A percentile compares a stretch with the other conserved stretches of the same genome.
phyloP scores from a whole-genome alignment of 2,797 vertebrate species.

The Cuculus canorus region DNA sequence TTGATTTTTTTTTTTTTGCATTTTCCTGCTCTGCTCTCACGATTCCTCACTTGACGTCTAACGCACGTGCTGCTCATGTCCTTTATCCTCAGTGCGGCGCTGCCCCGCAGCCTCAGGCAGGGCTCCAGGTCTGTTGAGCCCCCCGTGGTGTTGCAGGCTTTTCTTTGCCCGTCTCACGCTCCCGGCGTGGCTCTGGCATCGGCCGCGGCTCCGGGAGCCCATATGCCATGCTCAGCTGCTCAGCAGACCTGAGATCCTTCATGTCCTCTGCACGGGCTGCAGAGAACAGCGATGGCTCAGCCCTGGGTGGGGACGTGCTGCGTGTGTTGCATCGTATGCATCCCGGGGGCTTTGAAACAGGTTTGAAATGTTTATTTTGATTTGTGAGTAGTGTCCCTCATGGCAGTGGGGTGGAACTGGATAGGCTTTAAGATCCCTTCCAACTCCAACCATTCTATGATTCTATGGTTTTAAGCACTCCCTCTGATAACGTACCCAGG shows the following conservation, averaged over 20 bases:
- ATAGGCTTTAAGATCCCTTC: too few species aligned
- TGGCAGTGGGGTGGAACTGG: too few species aligned
- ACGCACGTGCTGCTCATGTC: accelerated
- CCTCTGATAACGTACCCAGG: too few species aligned
- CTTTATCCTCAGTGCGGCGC: accelerated
- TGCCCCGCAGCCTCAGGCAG: not conserved
- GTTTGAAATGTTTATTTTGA: too few species aligned
- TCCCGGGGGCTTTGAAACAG: too few species aligned
- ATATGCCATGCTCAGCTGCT: constrained; percentile 34
- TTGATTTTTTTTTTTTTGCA: too few species aligned
- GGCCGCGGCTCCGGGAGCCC: not conserved
- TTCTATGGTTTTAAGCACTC: too few species aligned
- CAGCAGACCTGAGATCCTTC: not conserved
- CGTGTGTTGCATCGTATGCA: too few species aligned
- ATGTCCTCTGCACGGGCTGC: not conserved
- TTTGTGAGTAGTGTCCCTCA: too few species aligned
- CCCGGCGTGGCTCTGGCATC: constrained; percentile 36
- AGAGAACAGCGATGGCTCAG: too few species aligned
- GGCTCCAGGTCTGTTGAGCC: not conserved
- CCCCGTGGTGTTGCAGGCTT: not conserved
- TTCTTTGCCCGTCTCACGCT: constrained; percentile 6
- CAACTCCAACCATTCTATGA: too few species aligned
- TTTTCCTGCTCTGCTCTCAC: not conserved
- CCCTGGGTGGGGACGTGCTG: too few species aligned
- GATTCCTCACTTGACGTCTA: accelerated